Conservation (phyloP, 1,140 invertebrate species). For the Procambarus virginalis region DNA sequence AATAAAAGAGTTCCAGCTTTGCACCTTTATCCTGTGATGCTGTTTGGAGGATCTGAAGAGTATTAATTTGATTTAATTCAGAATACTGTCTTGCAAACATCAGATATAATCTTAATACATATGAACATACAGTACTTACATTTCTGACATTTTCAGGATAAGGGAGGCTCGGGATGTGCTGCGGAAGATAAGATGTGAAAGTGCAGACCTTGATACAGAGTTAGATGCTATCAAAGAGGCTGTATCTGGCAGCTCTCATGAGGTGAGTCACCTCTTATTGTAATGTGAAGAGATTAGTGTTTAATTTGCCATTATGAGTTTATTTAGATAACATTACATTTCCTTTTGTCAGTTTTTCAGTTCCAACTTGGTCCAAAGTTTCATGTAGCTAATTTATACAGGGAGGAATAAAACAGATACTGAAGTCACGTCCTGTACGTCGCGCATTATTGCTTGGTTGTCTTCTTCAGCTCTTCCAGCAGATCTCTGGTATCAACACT, state of each 20-base stretch:
- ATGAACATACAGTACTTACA: background rate
- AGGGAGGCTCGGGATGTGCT: slow-evolving; percentile 33
- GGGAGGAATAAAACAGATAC: slow-evolving; percentile 16
- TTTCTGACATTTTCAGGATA: background rate
- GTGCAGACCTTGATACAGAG: slow-evolving; percentile 31
- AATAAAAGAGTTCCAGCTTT: too few relatives aligned
- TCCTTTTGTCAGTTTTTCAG: too few relatives aligned
- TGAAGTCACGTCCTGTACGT: slow-evolving; percentile 37
- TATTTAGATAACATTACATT: background rate
- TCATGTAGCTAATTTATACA: background rate
- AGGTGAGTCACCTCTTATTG: background rate
- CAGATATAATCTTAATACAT: background rate
- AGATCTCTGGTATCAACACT: slow-evolving; percentile 80
- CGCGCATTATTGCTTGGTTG: slow-evolving; percentile 79
- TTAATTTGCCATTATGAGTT: background rate
- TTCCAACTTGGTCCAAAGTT: too few relatives aligned
- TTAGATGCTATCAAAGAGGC: slow-evolving; percentile 36
- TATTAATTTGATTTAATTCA: too few relatives aligned
- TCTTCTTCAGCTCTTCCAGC: slow-evolving; percentile 73
- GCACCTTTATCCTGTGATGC: too few relatives aligned
- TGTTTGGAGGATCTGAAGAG: too few relatives aligned
- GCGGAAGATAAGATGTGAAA: slow-evolving; percentile 19
- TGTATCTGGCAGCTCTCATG: background rate
- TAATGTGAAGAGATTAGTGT: background rate
- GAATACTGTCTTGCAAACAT: too few relatives aligned